Evolutionary conservation across 2,888 invertebrate species (phyloP).

Genomic region (Melolontha melolontha): DNA sequence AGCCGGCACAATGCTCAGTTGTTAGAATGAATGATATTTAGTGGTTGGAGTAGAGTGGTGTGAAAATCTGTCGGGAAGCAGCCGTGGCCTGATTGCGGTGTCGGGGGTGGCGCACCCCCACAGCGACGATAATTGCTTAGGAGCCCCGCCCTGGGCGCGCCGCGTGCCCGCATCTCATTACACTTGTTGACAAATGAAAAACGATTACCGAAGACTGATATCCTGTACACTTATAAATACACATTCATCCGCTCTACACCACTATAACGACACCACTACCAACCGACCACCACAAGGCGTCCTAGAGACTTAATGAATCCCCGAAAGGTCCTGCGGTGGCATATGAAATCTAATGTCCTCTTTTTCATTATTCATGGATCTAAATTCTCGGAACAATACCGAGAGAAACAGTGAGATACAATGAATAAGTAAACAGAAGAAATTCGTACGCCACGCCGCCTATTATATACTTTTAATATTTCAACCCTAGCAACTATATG

Average conservation of each 20-base stretch:
- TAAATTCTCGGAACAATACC: conserved; percentile 6
- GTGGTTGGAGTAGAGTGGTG: conserved; percentile 41
- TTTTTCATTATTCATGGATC: conserved; percentile 31
- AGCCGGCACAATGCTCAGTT: conserved; percentile 37
- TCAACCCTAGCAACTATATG: too few relatives aligned
- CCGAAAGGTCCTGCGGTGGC: conserved; percentile 12
- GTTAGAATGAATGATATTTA: conserved; percentile 31
- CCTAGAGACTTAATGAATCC: conserved; percentile 10
- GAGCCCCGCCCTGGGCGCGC: conserved; percentile 64
- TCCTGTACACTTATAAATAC: conserved; percentile 34
- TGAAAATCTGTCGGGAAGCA: conserved; percentile 49
- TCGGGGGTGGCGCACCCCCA: conserved; percentile 57
- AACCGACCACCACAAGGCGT: conserved; percentile 13
- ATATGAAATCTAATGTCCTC: conserved; percentile 19
- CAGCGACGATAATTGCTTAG: conserved; percentile 62
- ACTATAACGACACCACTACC: conserved; percentile 11
- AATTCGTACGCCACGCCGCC: too few relatives aligned
- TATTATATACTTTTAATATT: too few relatives aligned
- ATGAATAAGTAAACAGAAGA: background rate
- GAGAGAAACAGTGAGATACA: background rate
- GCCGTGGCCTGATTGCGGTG: conserved; percentile 54
- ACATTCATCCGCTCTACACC: conserved; percentile 13
- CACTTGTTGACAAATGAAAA: conserved; percentile 65
- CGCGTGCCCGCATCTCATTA: conserved; percentile 66
- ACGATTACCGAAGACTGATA: conserved; percentile 56